Percentiles rank a stretch among this genome's conserved stretches.
These are phyloP conservation scores for Mus pahari DNA, from an alignment of 2,113 vertebrate genomes.

Conservation along the genomic window DNA sequence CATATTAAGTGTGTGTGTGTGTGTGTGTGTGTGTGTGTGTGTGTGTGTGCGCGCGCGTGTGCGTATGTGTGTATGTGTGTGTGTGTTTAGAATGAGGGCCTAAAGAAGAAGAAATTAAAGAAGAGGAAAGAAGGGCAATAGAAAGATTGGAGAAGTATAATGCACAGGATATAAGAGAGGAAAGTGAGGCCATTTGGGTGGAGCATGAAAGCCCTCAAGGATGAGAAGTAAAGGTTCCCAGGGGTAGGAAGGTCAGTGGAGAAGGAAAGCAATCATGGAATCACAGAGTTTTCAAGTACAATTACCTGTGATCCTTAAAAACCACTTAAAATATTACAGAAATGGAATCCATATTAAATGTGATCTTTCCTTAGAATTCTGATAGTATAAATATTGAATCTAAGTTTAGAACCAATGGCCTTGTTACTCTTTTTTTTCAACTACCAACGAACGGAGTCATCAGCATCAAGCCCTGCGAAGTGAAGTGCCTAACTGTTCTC, in stretches of 20 bases:
- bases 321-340: background rate
- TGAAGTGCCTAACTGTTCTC: background rate
- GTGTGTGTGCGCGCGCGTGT: background rate
- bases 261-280: background rate
- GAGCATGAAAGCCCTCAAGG: no score
- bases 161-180: background rate
- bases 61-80: background rate
- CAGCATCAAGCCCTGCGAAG: background rate
- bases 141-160: background rate
- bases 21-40: background rate
- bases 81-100: background rate
- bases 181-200: background rate
- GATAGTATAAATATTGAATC: background rate
- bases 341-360: background rate
- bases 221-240: background rate
- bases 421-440: constrained; percentile 22
- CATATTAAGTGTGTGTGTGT: background rate
- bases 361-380: background rate
- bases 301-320: background rate
- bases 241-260: background rate
- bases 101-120: background rate
- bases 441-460: background rate
- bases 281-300: background rate
- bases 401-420: background rate
- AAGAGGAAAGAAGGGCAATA: background rate